Evolutionary conservation across 1,140 invertebrate species (phyloP).

Genomic region (Hylyphantes graminicola): DNA sequence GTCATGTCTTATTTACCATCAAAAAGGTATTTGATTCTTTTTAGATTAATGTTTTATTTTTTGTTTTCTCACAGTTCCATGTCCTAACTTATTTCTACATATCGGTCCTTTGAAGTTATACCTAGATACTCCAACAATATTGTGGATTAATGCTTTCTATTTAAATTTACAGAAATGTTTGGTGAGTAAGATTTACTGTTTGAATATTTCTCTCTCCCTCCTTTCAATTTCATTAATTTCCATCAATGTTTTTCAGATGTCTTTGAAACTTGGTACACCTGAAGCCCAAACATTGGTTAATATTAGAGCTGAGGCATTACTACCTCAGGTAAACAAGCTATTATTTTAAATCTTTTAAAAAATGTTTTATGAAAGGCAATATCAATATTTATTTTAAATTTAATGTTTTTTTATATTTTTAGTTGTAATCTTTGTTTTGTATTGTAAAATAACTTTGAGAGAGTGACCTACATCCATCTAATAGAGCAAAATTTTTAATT

Average conservation of each 20-base stretch:
- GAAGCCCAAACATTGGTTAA: slow-evolving; percentile 45
- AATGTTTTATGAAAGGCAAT: too few relatives aligned
- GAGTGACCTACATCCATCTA: too few relatives aligned
- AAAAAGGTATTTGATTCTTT: neutral
- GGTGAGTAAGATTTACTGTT: slow-evolving; percentile 61
- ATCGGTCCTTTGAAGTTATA: slow-evolving; percentile 87
- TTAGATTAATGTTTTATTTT: neutral
- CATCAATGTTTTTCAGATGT: slow-evolving; percentile 31
- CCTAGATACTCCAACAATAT: slow-evolving; percentile 84
- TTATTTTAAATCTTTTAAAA: too few relatives aligned
- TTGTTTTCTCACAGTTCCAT: slow-evolving; percentile 77
- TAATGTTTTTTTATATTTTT: too few relatives aligned
- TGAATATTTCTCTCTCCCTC: neutral
- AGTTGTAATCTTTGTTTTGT: too few relatives aligned
- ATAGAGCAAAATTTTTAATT: too few relatives aligned
- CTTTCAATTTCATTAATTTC: slow-evolving; percentile 9
- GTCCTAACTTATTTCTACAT: slow-evolving; percentile 90
- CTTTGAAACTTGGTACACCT: slow-evolving; percentile 36
- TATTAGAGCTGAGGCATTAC: slow-evolving; percentile 47
- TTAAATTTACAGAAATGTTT: slow-evolving; percentile 85
- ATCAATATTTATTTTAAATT: too few relatives aligned
- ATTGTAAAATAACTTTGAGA: too few relatives aligned
- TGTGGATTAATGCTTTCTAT: slow-evolving; percentile 95
- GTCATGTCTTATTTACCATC: too few relatives aligned
- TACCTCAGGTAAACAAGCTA: slow-evolving; percentile 64